Percentiles rank a stretch among this genome's conserved stretches.
These are phyloP conservation scores for Hypena proboscidalis DNA, from an alignment of 2,888 invertebrate genomes.

Conservation along the genomic window DNA sequence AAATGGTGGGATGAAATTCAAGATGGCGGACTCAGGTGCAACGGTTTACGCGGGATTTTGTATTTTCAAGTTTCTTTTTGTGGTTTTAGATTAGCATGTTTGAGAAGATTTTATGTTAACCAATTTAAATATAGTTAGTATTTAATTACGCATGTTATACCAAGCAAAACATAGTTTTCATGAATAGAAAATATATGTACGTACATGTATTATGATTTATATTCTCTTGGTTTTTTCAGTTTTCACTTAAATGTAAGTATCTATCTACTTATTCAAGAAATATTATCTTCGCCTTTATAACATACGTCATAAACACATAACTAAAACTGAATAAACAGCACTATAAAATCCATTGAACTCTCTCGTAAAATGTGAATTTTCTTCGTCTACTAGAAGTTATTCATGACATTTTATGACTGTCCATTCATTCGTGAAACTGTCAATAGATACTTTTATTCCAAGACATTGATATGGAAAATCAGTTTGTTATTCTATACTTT, in stretches of 20 bases:
- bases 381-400: slow-evolving; percentile 60
- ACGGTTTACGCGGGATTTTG: slow-evolving; percentile 52
- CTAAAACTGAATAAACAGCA: slow-evolving; percentile 27
- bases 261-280: too few relatives aligned
- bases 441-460: slow-evolving; percentile 40
- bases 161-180: too few relatives aligned
- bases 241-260: too few relatives aligned
- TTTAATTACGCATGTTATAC: too few relatives aligned
- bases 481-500: slow-evolving; percentile 17
- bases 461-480: slow-evolving; percentile 31
- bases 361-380: slow-evolving; percentile 67
- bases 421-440: slow-evolving; percentile 47
- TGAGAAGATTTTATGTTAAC: neutral
- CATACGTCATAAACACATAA: slow-evolving; percentile 21
- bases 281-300: too few relatives aligned
- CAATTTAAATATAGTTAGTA: too few relatives aligned
- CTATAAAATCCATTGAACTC: slow-evolving; percentile 59
- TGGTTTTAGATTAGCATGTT: neutral
- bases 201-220: too few relatives aligned
- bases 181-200: too few relatives aligned
- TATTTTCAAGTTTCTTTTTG: slow-evolving; percentile 36
- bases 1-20: slow-evolving; percentile 60
- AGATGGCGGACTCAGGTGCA: slow-evolving; percentile 73
- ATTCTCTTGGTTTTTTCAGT: too few relatives aligned
- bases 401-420: slow-evolving; percentile 61